These are phyloP conservation scores for Ditylenchus weischeri DNA, from an alignment of 2,888 invertebrate species.

Conservation along the genomic window DNA sequence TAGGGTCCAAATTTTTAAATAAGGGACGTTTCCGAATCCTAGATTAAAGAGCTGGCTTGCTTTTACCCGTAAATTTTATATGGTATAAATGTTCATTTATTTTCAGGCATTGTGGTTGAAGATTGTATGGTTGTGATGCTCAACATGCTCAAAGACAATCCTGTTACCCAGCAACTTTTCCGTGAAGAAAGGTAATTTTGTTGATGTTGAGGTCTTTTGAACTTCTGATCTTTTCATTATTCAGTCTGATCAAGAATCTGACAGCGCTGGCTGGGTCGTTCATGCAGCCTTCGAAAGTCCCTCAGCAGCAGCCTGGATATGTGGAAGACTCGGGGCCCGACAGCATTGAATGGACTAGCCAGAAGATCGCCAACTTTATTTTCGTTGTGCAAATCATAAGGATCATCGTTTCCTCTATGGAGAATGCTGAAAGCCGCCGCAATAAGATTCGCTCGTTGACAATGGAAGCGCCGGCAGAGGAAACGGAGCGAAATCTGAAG, in stretches of 20 bases:
- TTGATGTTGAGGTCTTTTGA: not conserved
- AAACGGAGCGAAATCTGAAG: not conserved
- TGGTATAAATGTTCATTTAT: not conserved
- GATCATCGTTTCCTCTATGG: constrained; percentile 80
- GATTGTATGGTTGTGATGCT: constrained; percentile 89
- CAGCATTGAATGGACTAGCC: constrained; percentile 64
- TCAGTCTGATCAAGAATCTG: constrained; percentile 85
- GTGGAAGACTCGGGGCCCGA: constrained; percentile 33
- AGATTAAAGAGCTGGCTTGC: no score
- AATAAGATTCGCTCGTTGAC: not conserved
- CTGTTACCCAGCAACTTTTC: constrained; percentile 95
- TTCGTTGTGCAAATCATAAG: constrained; percentile 83
- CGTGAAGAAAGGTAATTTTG: constrained; percentile 71
- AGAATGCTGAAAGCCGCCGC: constrained; percentile 62
- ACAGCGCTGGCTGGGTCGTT: constrained; percentile 71
- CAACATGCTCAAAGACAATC: constrained; percentile 87
- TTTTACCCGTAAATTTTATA: not conserved
- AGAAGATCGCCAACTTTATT: constrained; percentile 79
- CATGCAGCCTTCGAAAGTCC: constrained; percentile 63
- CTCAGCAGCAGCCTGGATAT: not conserved
- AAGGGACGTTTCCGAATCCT: no score
- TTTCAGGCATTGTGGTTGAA: constrained; percentile 81
- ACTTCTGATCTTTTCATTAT: constrained; percentile 12
- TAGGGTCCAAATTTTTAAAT: no score
- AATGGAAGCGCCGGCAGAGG: not conserved